phyloP scores from a whole-genome alignment of 2,113 vertebrate species.

The Gopherus flavomarginatus region DNA sequence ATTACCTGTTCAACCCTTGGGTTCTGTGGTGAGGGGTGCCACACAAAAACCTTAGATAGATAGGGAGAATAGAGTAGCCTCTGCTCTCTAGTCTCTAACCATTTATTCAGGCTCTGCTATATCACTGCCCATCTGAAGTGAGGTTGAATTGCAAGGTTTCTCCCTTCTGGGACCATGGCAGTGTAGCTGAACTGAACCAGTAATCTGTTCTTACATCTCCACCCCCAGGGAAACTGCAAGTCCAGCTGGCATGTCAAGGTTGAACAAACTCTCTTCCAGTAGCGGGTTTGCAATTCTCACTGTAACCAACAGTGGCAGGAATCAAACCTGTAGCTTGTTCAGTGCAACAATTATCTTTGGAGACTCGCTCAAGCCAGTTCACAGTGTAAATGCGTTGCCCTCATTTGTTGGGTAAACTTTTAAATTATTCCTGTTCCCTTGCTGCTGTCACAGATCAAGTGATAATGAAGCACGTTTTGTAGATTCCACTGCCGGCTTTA shows the following conservation, averaged over 20 bases:
- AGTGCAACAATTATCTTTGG: neutral
- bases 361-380: neutral
- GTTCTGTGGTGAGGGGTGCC: neutral
- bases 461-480: neutral
- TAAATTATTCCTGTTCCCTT: neutral
- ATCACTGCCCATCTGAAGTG: conserved; percentile 32
- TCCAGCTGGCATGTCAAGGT: neutral
- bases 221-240: neutral
- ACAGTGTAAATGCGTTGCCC: neutral
- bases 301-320: neutral
- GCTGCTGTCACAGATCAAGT: neutral
- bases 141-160: neutral
- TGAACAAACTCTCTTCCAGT: conserved; percentile 32
- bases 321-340: neutral
- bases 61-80: neutral
- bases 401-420: neutral
- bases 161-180: neutral
- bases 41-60: too few relatives aligned
- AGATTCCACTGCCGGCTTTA: neutral
- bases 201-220: conserved; percentile 35
- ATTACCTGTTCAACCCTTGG: neutral
- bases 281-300: neutral
- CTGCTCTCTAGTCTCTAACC: neutral
- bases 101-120: neutral
- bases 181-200: conserved; percentile 53